These are phyloP conservation scores for Ictidomys tridecemlineatus DNA, from an alignment of 2,113 vertebrate genomes.

Conservation along the genomic window DNA sequence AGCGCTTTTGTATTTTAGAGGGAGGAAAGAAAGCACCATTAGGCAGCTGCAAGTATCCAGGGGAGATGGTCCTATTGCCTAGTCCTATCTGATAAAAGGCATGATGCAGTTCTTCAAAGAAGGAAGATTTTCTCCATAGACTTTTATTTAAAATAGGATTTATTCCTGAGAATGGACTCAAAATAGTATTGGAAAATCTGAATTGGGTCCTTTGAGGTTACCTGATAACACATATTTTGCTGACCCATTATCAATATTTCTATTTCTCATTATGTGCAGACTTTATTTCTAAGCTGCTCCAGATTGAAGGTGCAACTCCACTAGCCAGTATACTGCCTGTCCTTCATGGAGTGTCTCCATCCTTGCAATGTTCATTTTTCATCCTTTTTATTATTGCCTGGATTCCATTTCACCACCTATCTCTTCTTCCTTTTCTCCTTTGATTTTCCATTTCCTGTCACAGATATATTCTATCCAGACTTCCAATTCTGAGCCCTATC, in stretches of 20 bases:
- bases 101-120: not conserved
- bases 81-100: not conserved
- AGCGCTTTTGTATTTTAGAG: not conserved
- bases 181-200: not conserved
- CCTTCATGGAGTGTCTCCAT: rapidly evolving
- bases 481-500: not conserved
- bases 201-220: not conserved
- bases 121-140: not conserved
- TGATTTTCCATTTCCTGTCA: not conserved
- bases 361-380: not conserved
- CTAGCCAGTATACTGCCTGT: not conserved
- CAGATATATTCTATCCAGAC: not conserved
- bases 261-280: not conserved
- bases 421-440: not conserved
- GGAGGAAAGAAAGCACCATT: rapidly evolving
- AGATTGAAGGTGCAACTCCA: not conserved
- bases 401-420: not conserved
- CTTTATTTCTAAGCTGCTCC: not conserved
- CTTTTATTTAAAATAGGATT: not conserved
- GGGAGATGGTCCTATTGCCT: not conserved
- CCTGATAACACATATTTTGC: not conserved
- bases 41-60: not conserved
- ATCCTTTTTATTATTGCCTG: not conserved
- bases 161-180: slow-evolving; percentile 17
- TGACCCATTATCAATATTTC: not conserved